A percentile compares a stretch with the other conserved stretches of the same genome.
phyloP scores from a whole-genome alignment of 64 coral and sea anemone genomes.

The Catalaphyllia jardinei region DNA sequence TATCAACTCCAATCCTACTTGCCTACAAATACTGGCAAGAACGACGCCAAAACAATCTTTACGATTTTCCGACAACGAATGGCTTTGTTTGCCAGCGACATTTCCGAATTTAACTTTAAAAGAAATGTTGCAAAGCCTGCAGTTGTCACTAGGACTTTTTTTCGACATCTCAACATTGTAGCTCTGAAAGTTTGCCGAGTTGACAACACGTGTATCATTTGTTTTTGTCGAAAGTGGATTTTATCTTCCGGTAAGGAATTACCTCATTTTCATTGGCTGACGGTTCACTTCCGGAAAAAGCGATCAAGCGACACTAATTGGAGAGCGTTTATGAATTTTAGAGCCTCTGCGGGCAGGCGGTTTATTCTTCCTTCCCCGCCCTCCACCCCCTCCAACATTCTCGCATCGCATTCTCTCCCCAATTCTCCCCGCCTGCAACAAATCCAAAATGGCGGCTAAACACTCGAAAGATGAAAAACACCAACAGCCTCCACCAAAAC shows the following conservation, averaged over 20 bases:
- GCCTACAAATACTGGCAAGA: constrained; percentile 26
- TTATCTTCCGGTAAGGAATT: constrained; percentile 37
- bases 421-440: no score
- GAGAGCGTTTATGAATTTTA: constrained; percentile 11
- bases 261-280: constrained; percentile 25
- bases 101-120: constrained; percentile 53
- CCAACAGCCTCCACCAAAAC: no score
- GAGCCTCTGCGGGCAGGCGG: constrained; percentile 9
- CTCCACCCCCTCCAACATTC: constrained; percentile 6
- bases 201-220: constrained; percentile 20
- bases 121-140: constrained; percentile 38
- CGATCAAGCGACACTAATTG: constrained; percentile 37
- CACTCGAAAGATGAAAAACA: no score
- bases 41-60: constrained; percentile 44
- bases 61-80: constrained; percentile 26
- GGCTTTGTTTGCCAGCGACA: constrained; percentile 14
- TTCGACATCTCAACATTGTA: not conserved
- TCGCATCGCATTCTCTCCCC: no score
- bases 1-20: constrained; percentile 39
- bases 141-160: constrained; percentile 28
- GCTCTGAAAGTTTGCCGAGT: not conserved
- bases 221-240: constrained; percentile 41
- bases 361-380: not conserved
- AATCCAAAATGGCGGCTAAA: no score
- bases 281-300: constrained; percentile 15